phyloP scores from a whole-genome alignment of 1,140 invertebrate species.

The Tribolium castaneum region DNA sequence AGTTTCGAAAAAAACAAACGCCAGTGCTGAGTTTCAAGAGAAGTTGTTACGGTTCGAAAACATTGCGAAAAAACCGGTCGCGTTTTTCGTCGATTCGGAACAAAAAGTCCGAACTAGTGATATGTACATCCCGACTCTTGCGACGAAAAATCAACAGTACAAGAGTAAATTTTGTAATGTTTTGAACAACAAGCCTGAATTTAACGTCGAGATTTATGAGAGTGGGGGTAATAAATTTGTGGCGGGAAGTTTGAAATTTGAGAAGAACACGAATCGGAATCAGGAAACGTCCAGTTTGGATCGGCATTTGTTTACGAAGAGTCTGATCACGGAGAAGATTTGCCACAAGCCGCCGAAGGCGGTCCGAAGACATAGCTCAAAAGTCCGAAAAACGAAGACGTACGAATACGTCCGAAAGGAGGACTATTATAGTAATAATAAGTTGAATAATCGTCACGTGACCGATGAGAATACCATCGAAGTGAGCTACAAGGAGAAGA shows the following conservation, averaged over 20 bases:
- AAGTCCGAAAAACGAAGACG: constrained; percentile 58
- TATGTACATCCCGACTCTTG: constrained; percentile 69
- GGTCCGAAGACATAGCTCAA: constrained; percentile 63
- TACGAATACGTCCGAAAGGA: constrained; percentile 66
- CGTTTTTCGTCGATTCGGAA: constrained; percentile 67
- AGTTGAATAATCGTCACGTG: constrained; percentile 44
- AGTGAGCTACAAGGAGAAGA: constrained; percentile 62
- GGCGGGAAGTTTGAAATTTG: constrained; percentile 65
- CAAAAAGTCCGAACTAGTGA: constrained; percentile 61
- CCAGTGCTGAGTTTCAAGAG: constrained; percentile 60
- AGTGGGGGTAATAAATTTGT: constrained; percentile 50
- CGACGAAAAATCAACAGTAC: constrained; percentile 66
- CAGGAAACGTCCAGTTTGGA: constrained; percentile 66
- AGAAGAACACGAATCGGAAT: constrained; percentile 65
- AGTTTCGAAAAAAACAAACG: constrained; percentile 56
- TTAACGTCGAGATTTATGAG: constrained; percentile 59
- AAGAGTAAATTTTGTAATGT: constrained; percentile 65
- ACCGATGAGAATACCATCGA: constrained; percentile 59
- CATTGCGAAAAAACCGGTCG: constrained; percentile 60
- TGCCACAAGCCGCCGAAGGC: constrained; percentile 70
- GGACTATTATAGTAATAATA: constrained; percentile 58
- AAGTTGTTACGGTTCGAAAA: constrained; percentile 62
- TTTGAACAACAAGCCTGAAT: constrained; percentile 61
- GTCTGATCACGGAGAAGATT: constrained; percentile 61
- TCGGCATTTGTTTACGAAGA: constrained; percentile 66